Evolutionary conservation across 1,140 invertebrate species (phyloP), one percentile per base, ranked within the genome.

Genomic region (Lethocerus indicus): DNA sequence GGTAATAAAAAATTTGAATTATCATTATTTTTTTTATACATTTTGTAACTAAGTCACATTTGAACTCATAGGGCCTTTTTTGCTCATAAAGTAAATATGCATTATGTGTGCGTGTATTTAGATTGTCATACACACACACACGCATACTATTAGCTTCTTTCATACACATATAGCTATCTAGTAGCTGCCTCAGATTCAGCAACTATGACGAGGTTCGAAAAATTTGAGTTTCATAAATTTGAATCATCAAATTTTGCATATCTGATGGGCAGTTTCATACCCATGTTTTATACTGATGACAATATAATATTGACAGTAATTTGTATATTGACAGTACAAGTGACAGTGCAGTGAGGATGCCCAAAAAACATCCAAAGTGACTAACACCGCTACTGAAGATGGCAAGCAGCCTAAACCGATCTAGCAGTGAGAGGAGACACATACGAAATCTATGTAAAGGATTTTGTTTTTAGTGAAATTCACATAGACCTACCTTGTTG

Each of bases 401-500:
- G 2, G 20, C n/a, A 36, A 3, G n/a, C n/a, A 36, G 2, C 9
- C 14, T 14, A 3, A 18, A 9, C 2, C n/a, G 20, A 36, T 36
- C 29, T 9, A 32, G n/a, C 7, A 32, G 7, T 9, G 29, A 32
- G 20, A 36, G 20, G n/a, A 36, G 2, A 36, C n/a, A 16, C 3
- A 36, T 36, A 18, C n/a, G 35, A 18, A 36, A 16, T 36, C 20
- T 36, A 16, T 36, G 14, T 36, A 16, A 36, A 36, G 3, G 20
- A 36, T 18, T 16, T 16, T 16, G 20, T 46, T 49, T 42, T 52
- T 28, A 39, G 52, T 47, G 32, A 14, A 37, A 12, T 25, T 12
- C 35, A 23, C 27, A 40, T 2, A 54, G 2, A 35, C 32, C 60
- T 61, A 82, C 83, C 84, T 72, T 87, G 79, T 47, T 81, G 75